Evolutionary conservation across 2,113 vertebrate species (phyloP).

Genomic region (Murina feae): DNA sequence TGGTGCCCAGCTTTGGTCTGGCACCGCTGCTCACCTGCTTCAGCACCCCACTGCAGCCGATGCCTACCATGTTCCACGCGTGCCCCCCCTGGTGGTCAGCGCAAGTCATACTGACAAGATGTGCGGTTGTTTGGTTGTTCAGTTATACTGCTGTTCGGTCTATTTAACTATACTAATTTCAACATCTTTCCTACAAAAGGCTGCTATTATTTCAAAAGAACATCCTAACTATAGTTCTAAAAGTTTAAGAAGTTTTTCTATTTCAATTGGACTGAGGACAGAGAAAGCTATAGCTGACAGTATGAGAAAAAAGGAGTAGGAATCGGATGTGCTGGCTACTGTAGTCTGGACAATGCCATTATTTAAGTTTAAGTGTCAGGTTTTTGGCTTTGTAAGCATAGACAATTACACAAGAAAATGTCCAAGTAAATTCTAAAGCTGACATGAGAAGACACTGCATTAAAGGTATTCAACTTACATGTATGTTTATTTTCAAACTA

Average conservation of each 20-base stretch:
- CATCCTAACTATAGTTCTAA: neutral
- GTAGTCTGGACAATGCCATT: neutral
- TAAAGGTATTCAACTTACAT: neutral
- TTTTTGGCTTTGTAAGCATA: neutral
- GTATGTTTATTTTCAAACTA: slow-evolving; percentile 15
- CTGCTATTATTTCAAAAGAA: neutral
- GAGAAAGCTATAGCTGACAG: neutral
- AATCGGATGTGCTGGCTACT: neutral
- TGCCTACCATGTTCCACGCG: too few relatives aligned
- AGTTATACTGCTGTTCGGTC: too few relatives aligned
- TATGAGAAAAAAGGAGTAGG: neutral
- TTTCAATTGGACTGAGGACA: neutral
- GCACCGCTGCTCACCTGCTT: too few relatives aligned
- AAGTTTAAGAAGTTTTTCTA: neutral
- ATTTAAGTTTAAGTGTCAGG: neutral
- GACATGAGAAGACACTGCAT: neutral
- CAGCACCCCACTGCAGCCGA: too few relatives aligned
- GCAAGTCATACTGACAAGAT: too few relatives aligned
- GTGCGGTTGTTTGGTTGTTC: too few relatives aligned
- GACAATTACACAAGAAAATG: neutral
- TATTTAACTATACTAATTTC: neutral
- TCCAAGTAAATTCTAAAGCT: slow-evolving; percentile 6
- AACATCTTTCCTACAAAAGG: neutral
- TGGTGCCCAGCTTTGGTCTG: too few relatives aligned
- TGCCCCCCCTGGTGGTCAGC: too few relatives aligned